Conservation (phyloP, 2,888 invertebrate species). For the Dexiosoma caninum region DNA sequence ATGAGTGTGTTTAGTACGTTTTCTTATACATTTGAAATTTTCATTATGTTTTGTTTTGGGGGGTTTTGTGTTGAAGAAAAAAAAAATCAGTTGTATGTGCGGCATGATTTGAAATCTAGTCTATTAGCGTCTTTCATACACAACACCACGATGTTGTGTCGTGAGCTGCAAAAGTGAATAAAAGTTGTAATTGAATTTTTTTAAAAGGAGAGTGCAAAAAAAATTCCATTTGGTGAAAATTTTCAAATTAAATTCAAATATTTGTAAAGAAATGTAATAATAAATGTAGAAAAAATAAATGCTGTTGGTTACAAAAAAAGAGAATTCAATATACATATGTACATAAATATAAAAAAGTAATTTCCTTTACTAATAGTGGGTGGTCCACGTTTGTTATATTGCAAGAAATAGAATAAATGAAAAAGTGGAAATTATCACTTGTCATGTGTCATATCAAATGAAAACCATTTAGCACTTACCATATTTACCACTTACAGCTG, state of each 20-base stretch:
- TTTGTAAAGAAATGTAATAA: background rate
- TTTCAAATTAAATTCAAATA: background rate
- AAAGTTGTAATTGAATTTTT: background rate
- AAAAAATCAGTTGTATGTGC: constrained; percentile 61
- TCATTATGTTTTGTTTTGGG: constrained; percentile 14
- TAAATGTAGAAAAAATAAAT: background rate
- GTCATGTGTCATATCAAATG: constrained; percentile 35
- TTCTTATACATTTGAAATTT: constrained; percentile 26
- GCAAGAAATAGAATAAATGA: background rate
- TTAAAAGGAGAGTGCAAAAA: background rate
- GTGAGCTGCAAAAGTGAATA: constrained; percentile 60
- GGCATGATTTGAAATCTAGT: constrained; percentile 64
- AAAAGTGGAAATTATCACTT: constrained; percentile 23
- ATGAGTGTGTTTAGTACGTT: constrained; percentile 50
- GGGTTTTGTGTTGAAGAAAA: constrained; percentile 23
- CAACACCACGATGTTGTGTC: constrained; percentile 64
- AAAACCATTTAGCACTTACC: constrained; percentile 51
- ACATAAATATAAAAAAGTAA: background rate
- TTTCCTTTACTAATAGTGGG: background rate
- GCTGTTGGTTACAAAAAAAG: background rate
- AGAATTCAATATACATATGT: too few species aligned
- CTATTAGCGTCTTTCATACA: constrained; percentile 65
- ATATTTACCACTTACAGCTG: constrained; percentile 36
- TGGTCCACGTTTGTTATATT: constrained; percentile 2
- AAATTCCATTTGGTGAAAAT: background rate